Evolutionary conservation across 2,113 vertebrate genomes (phyloP), one percentile per base, ranked within the genome.

Genomic region (Corydoras sp.): DNA sequence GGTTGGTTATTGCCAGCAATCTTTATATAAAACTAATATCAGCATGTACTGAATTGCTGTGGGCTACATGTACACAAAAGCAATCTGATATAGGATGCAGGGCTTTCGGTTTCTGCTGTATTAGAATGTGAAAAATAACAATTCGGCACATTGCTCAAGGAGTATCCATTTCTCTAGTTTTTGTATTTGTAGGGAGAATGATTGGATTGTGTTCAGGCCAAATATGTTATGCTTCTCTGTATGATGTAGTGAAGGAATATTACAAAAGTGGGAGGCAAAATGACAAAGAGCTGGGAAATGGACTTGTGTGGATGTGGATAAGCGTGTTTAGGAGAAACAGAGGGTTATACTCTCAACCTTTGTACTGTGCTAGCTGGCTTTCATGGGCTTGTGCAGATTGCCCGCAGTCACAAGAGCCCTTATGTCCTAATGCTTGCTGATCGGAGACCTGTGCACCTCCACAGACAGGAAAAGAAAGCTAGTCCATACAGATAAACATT

Each of bases 21-120:
- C 91, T 92, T 94, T 94, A 92, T 91, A 95, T 93, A 93, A 93
- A 90, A 89, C 88, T 88, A 93, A 90, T 92, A 92, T 85, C 83
- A 84, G 84, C 74, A 83, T 74, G 82, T 85, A 64, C 73, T 72
- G 81, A 81, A 82, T 87, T 85, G 91, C 95, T 92, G 74, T 86
- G 74, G 94, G 94, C 93, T 81, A 91, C 82, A 83, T 78, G 82
- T 81, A 83, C 81, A 88, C 88, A 83, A 82, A 91, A 87, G 63
- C 76, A 90, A 88, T 85, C 89, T 89, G 87, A 89, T 86, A 88
- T 86, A 90, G 80, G 81, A 43, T 85, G 74, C 70, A 61, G 62
- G 80, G 89, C 88, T 86, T 85, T 87, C 83, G 81, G 68, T 90
- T 89, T 81, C 81, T 72, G 88, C 86, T 79, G 87, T 89, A 92